Evolutionary conservation across 1,140 invertebrate genomes (phyloP), one percentile per base, ranked within the genome.

Genomic region (Teleogryllus occipitalis): DNA sequence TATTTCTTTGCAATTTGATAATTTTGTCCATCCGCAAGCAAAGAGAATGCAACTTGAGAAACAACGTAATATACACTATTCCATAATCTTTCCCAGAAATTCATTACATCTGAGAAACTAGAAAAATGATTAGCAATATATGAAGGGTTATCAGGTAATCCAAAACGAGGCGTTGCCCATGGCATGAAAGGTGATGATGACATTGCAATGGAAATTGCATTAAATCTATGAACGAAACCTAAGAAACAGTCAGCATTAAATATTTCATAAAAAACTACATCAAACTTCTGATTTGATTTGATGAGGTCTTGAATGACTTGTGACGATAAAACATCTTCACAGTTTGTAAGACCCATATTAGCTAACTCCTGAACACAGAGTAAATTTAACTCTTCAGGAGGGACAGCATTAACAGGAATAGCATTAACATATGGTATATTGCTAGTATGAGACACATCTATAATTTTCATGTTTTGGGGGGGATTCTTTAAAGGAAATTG

Each of bases 161-260:
- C 91, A 79, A 90, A 87, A 65, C 88, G 85, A 18, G 87, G 84
- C 49, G 87, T 88, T 77, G 89, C 87, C 89, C 89, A 93, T 12
- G 90, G 86, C 87, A 91, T 89, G 39, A 90, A 80, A 7, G 87
- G 84, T 72, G 88, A 88, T 3, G 90, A 89, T 80, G 87, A 87
- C 8, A 90, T 81, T 0, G 87, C 86, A 7, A 94, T 89, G 7
- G 90, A 87, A 0, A 92, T 92, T 7, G 89, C 89, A 79, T 90
- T 85, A 39, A 92, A 87, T 81, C 90, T 88, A 79, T 91, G 86
- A 47, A 88, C 88, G 65, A 83, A 74, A 27, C 82, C 82, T 10
- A 78, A 76, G 39, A 80, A 46, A 48, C 82, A 83, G 7, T 83
- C 82, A 48, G 81, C 80, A 54, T 81, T 76, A 72, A 83, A 81